Evolutionary conservation across 1,140 invertebrate genomes (phyloP).

Genomic region (Pseudomyrmex pallidus): DNA sequence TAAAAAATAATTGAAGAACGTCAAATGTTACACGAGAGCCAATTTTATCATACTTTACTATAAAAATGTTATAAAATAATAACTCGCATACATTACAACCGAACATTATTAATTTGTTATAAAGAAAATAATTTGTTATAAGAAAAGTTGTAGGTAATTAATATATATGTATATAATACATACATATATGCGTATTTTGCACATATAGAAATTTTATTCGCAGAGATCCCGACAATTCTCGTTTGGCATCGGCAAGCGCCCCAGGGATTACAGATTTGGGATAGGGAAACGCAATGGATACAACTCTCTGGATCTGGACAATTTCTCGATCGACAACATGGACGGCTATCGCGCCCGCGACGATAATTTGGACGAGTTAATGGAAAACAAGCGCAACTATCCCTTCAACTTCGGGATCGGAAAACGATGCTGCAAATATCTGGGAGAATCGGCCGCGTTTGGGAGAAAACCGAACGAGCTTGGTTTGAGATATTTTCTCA

Average conservation of each 20-base stretch:
- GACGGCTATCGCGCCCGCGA: slow-evolving; percentile 55
- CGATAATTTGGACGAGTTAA: slow-evolving; percentile 58
- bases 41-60: too few species aligned
- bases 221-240: slow-evolving; percentile 84
- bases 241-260: slow-evolving; percentile 87
- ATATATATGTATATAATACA: background rate
- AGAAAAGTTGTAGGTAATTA: background rate
- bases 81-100: too few species aligned
- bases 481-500: slow-evolving; percentile 79
- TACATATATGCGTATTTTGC: too few species aligned
- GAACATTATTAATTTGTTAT: too few species aligned
- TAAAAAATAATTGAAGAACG: background rate
- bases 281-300: slow-evolving; percentile 81
- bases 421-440: slow-evolving; percentile 72
- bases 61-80: too few species aligned
- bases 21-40: too few species aligned
- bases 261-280: slow-evolving; percentile 84
- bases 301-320: slow-evolving; percentile 55
- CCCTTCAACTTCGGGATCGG: slow-evolving; percentile 81
- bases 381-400: slow-evolving; percentile 73
- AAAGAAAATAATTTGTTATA: too few species aligned
- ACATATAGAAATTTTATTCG: slow-evolving; percentile 11
- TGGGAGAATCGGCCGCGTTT: slow-evolving; percentile 31
- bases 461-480: slow-evolving; percentile 65
- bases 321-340: slow-evolving; percentile 54